A percentile compares a stretch with the other conserved stretches of the same genome.
Evolutionary conservation across 1,140 invertebrate species (phyloP).

Genomic region (Cyrtorhinus lividipennis): DNA sequence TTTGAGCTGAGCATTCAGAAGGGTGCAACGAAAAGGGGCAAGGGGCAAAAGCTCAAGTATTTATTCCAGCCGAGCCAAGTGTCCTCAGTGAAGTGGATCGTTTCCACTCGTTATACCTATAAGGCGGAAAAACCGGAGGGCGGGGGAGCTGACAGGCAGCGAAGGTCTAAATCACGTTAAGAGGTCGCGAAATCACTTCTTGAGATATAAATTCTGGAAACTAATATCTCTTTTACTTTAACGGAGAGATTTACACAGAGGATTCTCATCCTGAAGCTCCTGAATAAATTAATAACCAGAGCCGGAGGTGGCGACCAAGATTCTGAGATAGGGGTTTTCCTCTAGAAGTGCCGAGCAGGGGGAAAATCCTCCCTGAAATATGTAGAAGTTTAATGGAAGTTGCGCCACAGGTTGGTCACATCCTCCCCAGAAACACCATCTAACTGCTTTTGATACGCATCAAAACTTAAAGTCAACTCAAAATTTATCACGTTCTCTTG

Average conservation of each 20-base stretch:
- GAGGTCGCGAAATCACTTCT: conserved; percentile 6
- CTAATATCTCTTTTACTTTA: conserved; percentile 7
- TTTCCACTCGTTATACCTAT: background rate
- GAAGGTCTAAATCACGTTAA: background rate
- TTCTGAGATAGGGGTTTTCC: background rate
- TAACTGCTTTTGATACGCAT: background rate
- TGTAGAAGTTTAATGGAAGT: conserved; percentile 8
- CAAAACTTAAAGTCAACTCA: conserved; percentile 2
- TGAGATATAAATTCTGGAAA: background rate
- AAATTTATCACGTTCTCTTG: conserved; percentile 5
- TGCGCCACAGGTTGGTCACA: conserved; percentile 4
- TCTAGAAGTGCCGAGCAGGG: background rate
- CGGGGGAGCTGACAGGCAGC: background rate
- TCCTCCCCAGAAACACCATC: background rate
- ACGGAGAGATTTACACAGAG: background rate
- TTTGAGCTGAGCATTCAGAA: no score
- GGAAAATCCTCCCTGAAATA: background rate
- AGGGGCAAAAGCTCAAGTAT: background rate
- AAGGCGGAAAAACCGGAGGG: background rate
- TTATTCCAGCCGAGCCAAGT: background rate
- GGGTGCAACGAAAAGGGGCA: background rate
- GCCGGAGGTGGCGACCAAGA: background rate
- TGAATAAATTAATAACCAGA: conserved; percentile 7
- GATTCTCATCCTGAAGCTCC: background rate
- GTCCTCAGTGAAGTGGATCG: background rate